These are phyloP conservation scores for Sapayoa aenigma DNA, from an alignment of 2,113 vertebrate species.

Conservation along the genomic window DNA sequence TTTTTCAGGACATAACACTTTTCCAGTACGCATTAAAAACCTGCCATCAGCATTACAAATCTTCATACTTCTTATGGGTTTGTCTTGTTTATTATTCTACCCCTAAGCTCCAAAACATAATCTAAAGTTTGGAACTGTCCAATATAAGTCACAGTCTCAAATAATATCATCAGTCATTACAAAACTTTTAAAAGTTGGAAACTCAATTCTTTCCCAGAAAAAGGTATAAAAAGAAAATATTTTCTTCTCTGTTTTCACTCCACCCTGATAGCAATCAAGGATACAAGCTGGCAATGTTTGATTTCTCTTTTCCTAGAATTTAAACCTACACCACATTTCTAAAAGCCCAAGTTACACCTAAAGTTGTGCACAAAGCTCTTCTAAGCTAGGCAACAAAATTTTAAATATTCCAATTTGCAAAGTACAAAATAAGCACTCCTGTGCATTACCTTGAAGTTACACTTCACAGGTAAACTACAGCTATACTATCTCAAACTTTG, in stretches of 20 bases:
- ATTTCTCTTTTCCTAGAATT: conserved; percentile 9
- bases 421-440: neutral
- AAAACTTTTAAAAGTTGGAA: neutral
- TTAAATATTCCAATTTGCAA: neutral
- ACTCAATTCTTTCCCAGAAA: neutral
- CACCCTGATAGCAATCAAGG: neutral
- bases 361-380: neutral
- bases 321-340: neutral
- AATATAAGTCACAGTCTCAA: neutral
- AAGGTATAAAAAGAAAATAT: neutral
- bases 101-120: neutral
- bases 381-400: neutral
- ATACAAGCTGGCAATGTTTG: neutral
- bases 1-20: neutral
- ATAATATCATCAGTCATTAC: neutral
- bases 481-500: neutral
- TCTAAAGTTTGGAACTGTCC: neutral
- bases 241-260: conserved; percentile 11
- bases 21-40: neutral
- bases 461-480: neutral
- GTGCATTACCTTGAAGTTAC: neutral
- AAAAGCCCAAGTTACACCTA: neutral
- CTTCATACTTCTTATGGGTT: neutral
- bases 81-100: neutral
- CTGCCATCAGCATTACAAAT: neutral